Evolutionary conservation across 2,113 vertebrate species (phyloP).

Genomic region (Nerophis ophidion): DNA sequence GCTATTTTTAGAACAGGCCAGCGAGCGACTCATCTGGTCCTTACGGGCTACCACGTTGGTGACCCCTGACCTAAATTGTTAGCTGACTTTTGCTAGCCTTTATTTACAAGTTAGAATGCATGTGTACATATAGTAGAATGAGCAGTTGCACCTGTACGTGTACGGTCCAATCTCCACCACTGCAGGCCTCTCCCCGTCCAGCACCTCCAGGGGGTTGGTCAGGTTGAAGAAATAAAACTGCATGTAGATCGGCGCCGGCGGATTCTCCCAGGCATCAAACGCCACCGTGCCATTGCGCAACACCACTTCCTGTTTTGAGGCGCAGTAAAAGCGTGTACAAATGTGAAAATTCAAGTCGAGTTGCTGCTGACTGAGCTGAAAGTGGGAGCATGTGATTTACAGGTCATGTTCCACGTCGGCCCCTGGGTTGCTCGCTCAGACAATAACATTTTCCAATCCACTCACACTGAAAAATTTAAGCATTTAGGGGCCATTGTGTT

Average conservation of each 20-base stretch:
- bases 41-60: too few relatives aligned
- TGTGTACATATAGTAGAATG: too few relatives aligned
- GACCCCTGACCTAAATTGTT: too few relatives aligned
- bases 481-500: too few relatives aligned
- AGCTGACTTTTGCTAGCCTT: too few relatives aligned
- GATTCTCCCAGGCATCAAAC: constrained; percentile 83
- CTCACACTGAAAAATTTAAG: too few relatives aligned
- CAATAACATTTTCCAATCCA: too few relatives aligned
- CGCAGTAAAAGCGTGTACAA: constrained; percentile 29
- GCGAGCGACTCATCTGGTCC: too few relatives aligned
- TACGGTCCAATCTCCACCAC: constrained; percentile 87
- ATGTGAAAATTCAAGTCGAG: background rate
- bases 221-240: constrained; percentile 97
- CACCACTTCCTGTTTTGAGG: constrained; percentile 72
- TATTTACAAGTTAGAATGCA: too few relatives aligned
- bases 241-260: constrained; percentile 85
- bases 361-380: constrained; percentile 14
- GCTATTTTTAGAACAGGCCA: too few relatives aligned
- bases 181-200: constrained; percentile 77
- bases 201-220: constrained; percentile 85
- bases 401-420: background rate
- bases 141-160: constrained; percentile 81
- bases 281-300: constrained; percentile 82
- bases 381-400: background rate
- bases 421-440: background rate